Evolutionary conservation across 2,888 invertebrate species (phyloP).

Genomic region (Rhorus exstirpatorius): DNA sequence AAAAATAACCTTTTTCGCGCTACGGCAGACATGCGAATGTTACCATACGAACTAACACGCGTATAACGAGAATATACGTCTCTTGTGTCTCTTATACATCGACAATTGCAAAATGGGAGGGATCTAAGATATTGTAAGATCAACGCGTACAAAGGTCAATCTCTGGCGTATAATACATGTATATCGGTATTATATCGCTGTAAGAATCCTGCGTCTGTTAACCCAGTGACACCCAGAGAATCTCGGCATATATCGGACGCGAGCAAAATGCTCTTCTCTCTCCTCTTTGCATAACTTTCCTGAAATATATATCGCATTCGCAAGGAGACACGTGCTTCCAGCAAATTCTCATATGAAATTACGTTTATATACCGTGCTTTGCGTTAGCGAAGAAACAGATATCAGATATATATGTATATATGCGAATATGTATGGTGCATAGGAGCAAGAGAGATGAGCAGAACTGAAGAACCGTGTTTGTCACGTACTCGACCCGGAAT

Average conservation of each 20-base stretch:
- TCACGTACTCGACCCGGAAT: conserved; percentile 68
- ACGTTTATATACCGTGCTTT: background rate
- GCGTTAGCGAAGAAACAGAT: conserved; percentile 31
- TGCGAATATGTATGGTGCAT: too few relatives aligned
- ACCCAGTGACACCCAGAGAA: conserved; percentile 70
- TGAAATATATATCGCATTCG: conserved; percentile 25
- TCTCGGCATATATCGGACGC: conserved; percentile 63
- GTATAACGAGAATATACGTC: conserved; percentile 35
- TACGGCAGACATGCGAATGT: conserved; percentile 1
- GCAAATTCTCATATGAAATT: conserved; percentile 27
- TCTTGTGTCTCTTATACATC: background rate
- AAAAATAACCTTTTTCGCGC: conserved; percentile 13
- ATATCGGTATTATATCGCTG: conserved; percentile 21
- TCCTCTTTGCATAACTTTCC: background rate
- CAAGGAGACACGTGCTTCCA: conserved; percentile 48
- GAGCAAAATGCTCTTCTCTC: conserved; percentile 37
- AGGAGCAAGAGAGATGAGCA: conserved; percentile 21
- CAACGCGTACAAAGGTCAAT: conserved; percentile 60
- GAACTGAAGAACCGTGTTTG: conserved; percentile 30
- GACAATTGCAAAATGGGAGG: conserved; percentile 60
- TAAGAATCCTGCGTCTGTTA: conserved; percentile 55
- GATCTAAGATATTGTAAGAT: conserved; percentile 58
- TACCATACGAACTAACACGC: background rate
- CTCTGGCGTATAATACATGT: conserved; percentile 1
- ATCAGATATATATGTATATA: conserved; percentile 30